Base-by-base conservation (phyloP, 2,113 vertebrate species). In the Lagopus muta region DNA sequence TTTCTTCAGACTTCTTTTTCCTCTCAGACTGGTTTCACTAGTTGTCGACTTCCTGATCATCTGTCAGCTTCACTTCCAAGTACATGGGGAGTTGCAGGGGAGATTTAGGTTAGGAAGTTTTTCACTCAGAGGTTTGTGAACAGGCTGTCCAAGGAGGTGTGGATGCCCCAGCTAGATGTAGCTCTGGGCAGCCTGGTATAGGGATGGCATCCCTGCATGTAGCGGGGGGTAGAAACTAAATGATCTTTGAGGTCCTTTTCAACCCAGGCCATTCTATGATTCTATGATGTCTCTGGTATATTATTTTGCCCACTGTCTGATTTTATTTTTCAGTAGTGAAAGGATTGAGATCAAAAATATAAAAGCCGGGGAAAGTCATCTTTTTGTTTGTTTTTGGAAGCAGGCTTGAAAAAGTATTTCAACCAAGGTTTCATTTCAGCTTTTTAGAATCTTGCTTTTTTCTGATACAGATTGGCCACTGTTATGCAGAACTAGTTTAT, bases 401-500 rank as follows among this genome's bases (percentile, higher is more conserved):
- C 19, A 70, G 55, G 50, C 52, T 73, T 22, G 55, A 61, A 50
- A 74, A 91, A 85, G 11, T 13, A 80, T 78, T 95, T 92, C 73
- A 87, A 87, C 45, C 45, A 21, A 76, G 79, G 82, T 93, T 92
- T 95, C 71, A 57, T 86, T 93, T 94, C 85, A 72, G 13, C 34
- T 91, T 95, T 93, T 90, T 21, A 34, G 32, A 43, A 4, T 13
- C 62, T 78, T 58, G 36, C 64, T 61, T 88, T 88, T 89, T 80
- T 92, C 82, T 86, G 88, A 78, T 20, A 83, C 20, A 70, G 25
- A 12, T 7, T 48, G 43, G 27, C 19, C 3, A 14, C 55, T 54
- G 21, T 42, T 54, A 82, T 1, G 14, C 50, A 48, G 30, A 75
- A 92, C 28, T 10, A 42, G 13, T 47, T 74, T 77, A 79, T 83